Base-by-base conservation (phyloP, 1,140 invertebrate species). In the Muscidifurax raptorellus region DNA sequence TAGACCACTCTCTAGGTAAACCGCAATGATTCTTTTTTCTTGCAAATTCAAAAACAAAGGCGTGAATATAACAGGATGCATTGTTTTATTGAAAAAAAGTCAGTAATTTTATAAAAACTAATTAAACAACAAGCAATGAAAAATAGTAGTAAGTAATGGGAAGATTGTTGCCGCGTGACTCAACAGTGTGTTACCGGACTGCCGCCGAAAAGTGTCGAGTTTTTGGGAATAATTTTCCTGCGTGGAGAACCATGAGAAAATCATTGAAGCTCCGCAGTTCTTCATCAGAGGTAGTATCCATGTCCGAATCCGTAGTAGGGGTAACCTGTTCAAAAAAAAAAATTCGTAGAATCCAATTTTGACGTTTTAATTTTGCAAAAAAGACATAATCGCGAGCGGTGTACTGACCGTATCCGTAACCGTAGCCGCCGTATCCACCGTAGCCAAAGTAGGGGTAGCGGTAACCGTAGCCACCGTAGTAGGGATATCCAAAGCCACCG, bases 231-330 rank as follows among this genome's bases (percentile, higher is more conserved):
- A 18, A 84, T 40, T 80, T 79, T 13, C 15, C 12, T 84, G 47
- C 36, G 22, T 15, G 32, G 22, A 44, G n/a, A 7, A 40, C 52
- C 30, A 44, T 15, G 7, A 27, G 32, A 27, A 30, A 25, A 7
- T 64, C 71, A 32, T 75, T 7, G 3, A 27, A 13, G 12, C 7
- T 28, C 25, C 25, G 66, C 66, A 28, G 25, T 22, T 80, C 27
- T 25, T 28, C 5, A 13, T 77, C 71, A 85, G 30, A 76, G 72
- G 74, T 88, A 90, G 75, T 89, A 85, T 25, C 89, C 86, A 40
- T 86, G 85, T 13, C 90, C 90, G 64, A 77, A 88, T 44, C 90
- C 90, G 25, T 89, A 88, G 28, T 80, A 86, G 0, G 87, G 87
- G 66, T 89, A 90, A 66, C 90, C 90, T 90, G 84, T 52, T n/a